Evolutionary conservation across 2,797 vertebrate genomes (phyloP).

Genomic region (Melanotaenia nigrans): DNA sequence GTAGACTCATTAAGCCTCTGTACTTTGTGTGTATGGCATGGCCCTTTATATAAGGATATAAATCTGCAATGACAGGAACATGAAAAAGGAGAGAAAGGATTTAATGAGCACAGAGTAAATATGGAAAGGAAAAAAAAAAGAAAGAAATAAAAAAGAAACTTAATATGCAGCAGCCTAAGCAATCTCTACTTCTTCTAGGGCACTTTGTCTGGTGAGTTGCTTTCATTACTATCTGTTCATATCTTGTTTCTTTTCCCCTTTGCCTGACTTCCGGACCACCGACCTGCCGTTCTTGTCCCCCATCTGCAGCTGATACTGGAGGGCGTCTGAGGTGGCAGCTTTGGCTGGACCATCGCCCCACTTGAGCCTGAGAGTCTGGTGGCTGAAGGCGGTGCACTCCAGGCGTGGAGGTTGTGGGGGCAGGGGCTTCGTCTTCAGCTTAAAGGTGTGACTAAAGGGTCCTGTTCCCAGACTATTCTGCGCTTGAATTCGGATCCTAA

Average conservation of each 20-base stretch:
- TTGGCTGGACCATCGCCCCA: conserved; percentile 94
- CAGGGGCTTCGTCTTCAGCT: conserved; percentile 97
- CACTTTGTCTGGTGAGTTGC: not conserved
- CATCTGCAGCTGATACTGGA: conserved; percentile 97
- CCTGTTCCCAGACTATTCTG: conserved; percentile 95
- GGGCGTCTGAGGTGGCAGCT: conserved; percentile 86
- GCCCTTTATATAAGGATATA: conserved; percentile 94
- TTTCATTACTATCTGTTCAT: not conserved
- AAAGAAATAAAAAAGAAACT: conserved; percentile 19
- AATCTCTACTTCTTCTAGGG: conserved; percentile 14
- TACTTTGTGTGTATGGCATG: conserved; percentile 98
- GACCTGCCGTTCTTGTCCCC: conserved; percentile 94
- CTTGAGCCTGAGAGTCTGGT: conserved; percentile 97
- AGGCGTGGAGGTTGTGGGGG: conserved; percentile 94
- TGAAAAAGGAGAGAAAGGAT: conserved; percentile 30
- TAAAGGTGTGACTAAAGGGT: conserved; percentile 96
- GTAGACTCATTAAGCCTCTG: conserved; percentile 98
- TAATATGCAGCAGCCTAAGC: conserved; percentile 16
- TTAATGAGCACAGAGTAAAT: conserved; percentile 57
- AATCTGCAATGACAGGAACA: conserved; percentile 85
- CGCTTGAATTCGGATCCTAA: conserved; percentile 96
- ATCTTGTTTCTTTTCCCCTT: not conserved
- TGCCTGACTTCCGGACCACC: conserved; percentile 42
- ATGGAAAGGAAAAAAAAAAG: conserved; percentile 32
- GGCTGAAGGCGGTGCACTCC: conserved; percentile 95